Conservation (phyloP, 2,113 vertebrate species). For the Marcusenius ussheri region DNA sequence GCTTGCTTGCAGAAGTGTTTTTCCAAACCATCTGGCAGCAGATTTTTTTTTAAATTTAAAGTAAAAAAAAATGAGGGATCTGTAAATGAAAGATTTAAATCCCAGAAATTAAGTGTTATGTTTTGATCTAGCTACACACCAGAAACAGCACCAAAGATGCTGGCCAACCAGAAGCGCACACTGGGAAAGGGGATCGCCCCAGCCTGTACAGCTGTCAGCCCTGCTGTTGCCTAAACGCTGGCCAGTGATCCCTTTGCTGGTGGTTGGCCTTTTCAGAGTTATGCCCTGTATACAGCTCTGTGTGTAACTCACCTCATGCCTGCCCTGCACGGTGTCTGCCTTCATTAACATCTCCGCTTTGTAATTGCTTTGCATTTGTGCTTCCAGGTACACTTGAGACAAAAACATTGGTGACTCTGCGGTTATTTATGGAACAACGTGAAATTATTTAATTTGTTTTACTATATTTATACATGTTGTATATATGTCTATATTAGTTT, state of each 20-base stretch:
- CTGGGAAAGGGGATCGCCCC: neutral
- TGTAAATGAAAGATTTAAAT: neutral
- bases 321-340: neutral
- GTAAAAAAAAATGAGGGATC: neutral
- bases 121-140: neutral
- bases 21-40: neutral
- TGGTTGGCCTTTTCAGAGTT: neutral
- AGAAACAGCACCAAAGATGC: neutral
- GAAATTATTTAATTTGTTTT: conserved; percentile 94
- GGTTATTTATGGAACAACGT: conserved; percentile 84
- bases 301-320: neutral
- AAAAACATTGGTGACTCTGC: conserved; percentile 52
- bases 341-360: neutral
- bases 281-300: neutral
- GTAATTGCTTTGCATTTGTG: conserved; percentile 18
- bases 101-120: neutral
- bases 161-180: neutral
- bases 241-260: neutral
- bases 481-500: conserved; percentile 65
- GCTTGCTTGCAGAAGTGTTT: neutral
- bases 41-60: neutral
- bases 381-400: conserved; percentile 71
- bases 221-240: neutral
- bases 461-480: conserved; percentile 91
- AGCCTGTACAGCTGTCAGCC: neutral